Evolutionary conservation across 2,113 vertebrate genomes (phyloP).

Genomic region (Marcusenius ussheri): DNA sequence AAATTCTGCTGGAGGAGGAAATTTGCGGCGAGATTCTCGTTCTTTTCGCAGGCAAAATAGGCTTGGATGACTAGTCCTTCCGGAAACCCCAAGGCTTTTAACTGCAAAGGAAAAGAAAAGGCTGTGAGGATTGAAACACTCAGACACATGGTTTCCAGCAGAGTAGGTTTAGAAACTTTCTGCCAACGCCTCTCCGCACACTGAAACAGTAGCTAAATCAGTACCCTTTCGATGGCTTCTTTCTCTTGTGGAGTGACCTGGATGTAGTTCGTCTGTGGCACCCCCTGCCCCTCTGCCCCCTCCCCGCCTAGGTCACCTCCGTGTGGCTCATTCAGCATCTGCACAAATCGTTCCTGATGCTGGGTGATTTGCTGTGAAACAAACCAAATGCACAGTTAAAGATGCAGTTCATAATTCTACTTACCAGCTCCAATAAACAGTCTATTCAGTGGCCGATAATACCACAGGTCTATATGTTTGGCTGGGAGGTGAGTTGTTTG

Average conservation of each 20-base stretch:
- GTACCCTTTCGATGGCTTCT: slow-evolving; percentile 66
- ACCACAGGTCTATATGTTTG: background rate
- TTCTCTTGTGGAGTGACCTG: slow-evolving; percentile 69
- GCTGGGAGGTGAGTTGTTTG: background rate
- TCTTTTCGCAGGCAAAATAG: slow-evolving; percentile 69
- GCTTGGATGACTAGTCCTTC: slow-evolving; percentile 69
- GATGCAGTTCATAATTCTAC: background rate
- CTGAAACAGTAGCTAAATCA: background rate
- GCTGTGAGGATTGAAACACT: background rate
- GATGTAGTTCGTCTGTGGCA: slow-evolving; percentile 61
- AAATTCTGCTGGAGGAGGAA: slow-evolving; percentile 69
- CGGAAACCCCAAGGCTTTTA: slow-evolving; percentile 67
- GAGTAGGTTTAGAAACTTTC: background rate
- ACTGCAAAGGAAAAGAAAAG: slow-evolving; percentile 47
- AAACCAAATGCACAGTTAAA: background rate
- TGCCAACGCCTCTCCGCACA: background rate
- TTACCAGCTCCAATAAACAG: background rate
- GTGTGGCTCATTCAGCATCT: slow-evolving; percentile 65
- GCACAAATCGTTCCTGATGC: slow-evolving; percentile 67
- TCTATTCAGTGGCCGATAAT: background rate
- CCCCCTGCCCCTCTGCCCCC: slow-evolving; percentile 46
- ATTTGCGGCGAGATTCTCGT: slow-evolving; percentile 66
- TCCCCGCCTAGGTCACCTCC: slow-evolving; percentile 42
- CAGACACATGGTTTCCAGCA: background rate
- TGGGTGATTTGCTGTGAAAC: slow-evolving; percentile 63